A percentile compares a stretch with the other conserved stretches of the same genome.
Evolutionary conservation across 2,797 vertebrate species (phyloP).

Genomic region (Onychomys torridus): DNA sequence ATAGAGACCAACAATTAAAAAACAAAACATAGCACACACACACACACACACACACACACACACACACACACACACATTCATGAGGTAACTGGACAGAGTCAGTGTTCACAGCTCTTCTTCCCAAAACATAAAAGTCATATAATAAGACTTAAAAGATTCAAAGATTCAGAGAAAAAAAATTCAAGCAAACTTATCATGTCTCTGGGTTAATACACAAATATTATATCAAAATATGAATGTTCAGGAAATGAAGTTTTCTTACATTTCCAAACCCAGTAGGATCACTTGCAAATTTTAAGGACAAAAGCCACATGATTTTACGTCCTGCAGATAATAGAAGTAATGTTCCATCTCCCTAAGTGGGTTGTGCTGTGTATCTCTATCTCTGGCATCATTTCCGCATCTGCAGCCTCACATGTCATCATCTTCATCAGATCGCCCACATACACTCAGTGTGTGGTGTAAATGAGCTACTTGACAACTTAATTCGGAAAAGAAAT

Average conservation of each 20-base stretch:
- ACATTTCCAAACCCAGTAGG: neutral
- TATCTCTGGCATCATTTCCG: constrained; percentile 48
- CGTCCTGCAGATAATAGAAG: neutral
- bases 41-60: neutral
- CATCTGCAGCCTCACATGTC: constrained; percentile 58
- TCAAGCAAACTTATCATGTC: neutral
- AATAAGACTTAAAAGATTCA: neutral
- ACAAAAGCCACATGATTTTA: neutral
- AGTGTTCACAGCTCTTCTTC: neutral
- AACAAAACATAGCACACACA: neutral
- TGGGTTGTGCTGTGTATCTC: constrained; percentile 63
- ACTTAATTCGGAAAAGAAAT: constrained; percentile 76
- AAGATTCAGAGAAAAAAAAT: neutral
- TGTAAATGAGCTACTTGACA: constrained; percentile 74
- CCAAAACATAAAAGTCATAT: neutral
- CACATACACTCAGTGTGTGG: constrained; percentile 31
- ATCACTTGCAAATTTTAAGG: constrained; percentile 44
- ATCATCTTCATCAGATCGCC: constrained; percentile 72
- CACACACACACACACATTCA: rapidly evolving
- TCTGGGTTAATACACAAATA: neutral
- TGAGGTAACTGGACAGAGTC: neutral
- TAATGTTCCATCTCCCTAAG: constrained; percentile 64
- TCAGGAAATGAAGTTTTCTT: constrained; percentile 53
- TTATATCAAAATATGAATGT: constrained; percentile 38
- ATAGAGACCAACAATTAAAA: neutral